Evolutionary conservation across 2,888 invertebrate species (phyloP).

Genomic region (Ophioninae sp.): DNA sequence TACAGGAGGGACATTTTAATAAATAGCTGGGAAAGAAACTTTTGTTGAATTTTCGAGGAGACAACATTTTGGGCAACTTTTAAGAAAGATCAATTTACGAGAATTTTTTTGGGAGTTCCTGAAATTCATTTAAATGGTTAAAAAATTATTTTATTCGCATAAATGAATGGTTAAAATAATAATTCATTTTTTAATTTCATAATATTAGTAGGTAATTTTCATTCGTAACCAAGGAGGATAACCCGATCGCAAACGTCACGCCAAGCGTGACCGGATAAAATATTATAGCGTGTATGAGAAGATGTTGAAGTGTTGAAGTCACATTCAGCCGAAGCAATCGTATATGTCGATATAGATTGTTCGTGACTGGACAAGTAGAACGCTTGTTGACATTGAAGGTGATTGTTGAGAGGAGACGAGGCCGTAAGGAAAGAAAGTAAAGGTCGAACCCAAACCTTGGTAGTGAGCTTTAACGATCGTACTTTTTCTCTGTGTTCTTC

Average conservation of each 20-base stretch:
- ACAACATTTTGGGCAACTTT: too few relatives aligned
- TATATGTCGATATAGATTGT: conserved; percentile 2
- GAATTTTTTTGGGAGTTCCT: background rate
- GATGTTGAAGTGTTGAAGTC: background rate
- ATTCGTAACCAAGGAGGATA: background rate
- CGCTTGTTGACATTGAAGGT: conserved; percentile 27
- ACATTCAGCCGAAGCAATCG: background rate
- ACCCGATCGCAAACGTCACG: background rate
- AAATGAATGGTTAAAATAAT: too few relatives aligned
- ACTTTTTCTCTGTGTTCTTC: conserved; percentile 1
- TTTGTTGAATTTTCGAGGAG: too few relatives aligned
- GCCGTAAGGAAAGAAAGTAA: conserved; percentile 25
- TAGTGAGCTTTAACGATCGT: conserved; percentile 60
- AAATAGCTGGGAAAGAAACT: too few relatives aligned
- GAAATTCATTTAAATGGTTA: background rate
- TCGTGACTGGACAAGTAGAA: conserved; percentile 47
- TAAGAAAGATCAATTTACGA: too few relatives aligned
- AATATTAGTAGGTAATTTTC: background rate
- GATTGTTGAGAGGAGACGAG: conserved; percentile 19
- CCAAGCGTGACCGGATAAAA: background rate
- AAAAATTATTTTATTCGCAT: too few relatives aligned
- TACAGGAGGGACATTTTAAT: too few relatives aligned
- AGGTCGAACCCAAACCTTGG: conserved; percentile 58
- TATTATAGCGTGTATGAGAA: background rate
- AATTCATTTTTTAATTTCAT: too few relatives aligned